Evolutionary conservation across 2,888 invertebrate species (phyloP), one percentile per base, ranked within the genome.

Genomic region (Drosophila quinaria): DNA sequence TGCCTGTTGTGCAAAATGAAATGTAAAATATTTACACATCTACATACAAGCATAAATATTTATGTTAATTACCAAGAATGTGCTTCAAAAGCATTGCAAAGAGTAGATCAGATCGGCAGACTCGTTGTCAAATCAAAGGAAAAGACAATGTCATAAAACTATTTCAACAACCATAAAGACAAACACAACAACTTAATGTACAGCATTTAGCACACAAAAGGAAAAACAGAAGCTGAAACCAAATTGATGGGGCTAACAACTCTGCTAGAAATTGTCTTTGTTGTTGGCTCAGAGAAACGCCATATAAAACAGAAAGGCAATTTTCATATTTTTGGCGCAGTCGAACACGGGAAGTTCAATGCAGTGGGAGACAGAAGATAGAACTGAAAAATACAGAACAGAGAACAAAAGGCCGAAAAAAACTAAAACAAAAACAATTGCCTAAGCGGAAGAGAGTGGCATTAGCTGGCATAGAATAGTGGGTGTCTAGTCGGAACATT

Each of bases 301-400:
- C 50, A 61, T 29, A 68, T 37, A 31, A 56, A 77, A 70, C 46
- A 65, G 61, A 61, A 70, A 63, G 74, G 71, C 78, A 69, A 80
- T 83, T 81, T 86, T 83, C 70, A 80, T 86, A 82, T 86, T 86
- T 81, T 82, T 76, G 76, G 69, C 80, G 60, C 67, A 69, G 60
- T 61, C 44, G 52, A 63, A 15, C 52, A 50, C 49, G 35, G 50
- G 59, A 86, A 78, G 65, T 60, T 37, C 51, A 49, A 42, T 41
- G 66, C 62, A 59, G 54, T 46, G 54, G 39, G 37, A 15, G 35
- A 25, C 11, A 15, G 35, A 25, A 8, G n/a, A 64, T n/a, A 54
- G 35, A 60, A 41, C 15, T 10, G 31, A 33, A 35, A 41, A 35
- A 41, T 35, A 56, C 31, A 62, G 42, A 62, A 39, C 50, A 65